Evolutionary conservation across 2,888 invertebrate genomes (phyloP), one percentile per base, ranked within the genome.

Genomic region (Lycocerus yunnanus): DNA sequence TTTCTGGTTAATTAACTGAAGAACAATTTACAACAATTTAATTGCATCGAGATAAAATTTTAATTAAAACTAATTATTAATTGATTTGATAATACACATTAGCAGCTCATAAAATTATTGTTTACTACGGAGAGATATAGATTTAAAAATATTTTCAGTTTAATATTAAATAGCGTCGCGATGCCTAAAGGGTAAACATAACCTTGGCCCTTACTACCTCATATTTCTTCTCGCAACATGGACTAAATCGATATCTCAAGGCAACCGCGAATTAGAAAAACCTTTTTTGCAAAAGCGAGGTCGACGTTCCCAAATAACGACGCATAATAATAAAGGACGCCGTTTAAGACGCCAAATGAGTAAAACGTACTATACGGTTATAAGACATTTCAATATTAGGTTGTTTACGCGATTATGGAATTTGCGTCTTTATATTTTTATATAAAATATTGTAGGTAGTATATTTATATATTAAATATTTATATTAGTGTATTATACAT

Each of bases 221-320:
- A 60, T 14, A 16, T 60, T 63, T 27, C 73, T 20, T 63, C 69
- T 66, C 69, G 73, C 69, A 66, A 66, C 58, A 18, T 63, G 8
- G 58, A 20, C 69, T 63, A 68, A 66, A 67, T 73, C 73, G 73
- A 73, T 73, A 73, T 63, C 27, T 69, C 73, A 66, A 69, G 69
- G 73, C 65, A 66, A 59, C 66, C 58, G 66, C 68, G 69, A 63
- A 43, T 66, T 67, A 59, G 58, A 65, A 66, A 43, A 73, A 66
- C 69, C 69, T 69, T 66, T 65, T 63, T 27, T 58, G 73, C 73
- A 73, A 73, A 66, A 69, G 66, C 59, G 66, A 73, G 73, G 73
- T 73, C 73, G 73, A 66, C 68, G 73, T 69, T 69, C 63, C 66
- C 61, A 61, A 20, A 18, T 66, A 18, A 43, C 43, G 43, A 43